A percentile compares a stretch with the other conserved stretches of the same genome.
phyloP scores from a whole-genome alignment of 2,888 invertebrate genomes.

The Bursaphelenchus okinawaensis region DNA sequence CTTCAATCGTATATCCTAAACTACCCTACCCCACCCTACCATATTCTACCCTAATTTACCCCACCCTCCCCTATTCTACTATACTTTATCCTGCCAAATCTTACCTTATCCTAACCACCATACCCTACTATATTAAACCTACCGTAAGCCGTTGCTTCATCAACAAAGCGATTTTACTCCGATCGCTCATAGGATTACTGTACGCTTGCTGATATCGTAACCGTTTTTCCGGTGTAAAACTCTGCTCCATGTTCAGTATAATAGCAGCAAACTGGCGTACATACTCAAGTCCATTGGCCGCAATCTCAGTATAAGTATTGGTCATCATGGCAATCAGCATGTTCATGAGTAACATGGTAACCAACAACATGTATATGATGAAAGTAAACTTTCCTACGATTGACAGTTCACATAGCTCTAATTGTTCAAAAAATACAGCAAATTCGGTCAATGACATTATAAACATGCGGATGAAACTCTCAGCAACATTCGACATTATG shows the following conservation, averaged over 20 bases:
- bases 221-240: constrained; percentile 77
- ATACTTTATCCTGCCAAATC: too few species aligned
- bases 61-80: too few species aligned
- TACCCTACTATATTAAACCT: too few species aligned
- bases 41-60: too few species aligned
- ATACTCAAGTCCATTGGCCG: constrained; percentile 95
- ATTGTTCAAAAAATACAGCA: constrained; percentile 85
- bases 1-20: too few species aligned
- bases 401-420: constrained; percentile 73
- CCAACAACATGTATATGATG: constrained; percentile 92
- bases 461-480: constrained; percentile 94
- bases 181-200: constrained; percentile 71
- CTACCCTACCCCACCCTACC: too few species aligned
- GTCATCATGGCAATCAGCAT: constrained; percentile 84
- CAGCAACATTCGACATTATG: constrained; percentile 69
- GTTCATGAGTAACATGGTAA: constrained; percentile 78
- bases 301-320: constrained; percentile 94
- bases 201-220: constrained; percentile 79
- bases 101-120: too few species aligned
- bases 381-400: constrained; percentile 68
- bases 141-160: constrained; percentile 39
- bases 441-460: constrained; percentile 95
- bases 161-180: constrained; percentile 41
- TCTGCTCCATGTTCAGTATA: constrained; percentile 89
- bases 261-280: constrained; percentile 95